phyloP scores from a whole-genome alignment of 1,140 invertebrate species.

The Rhyzopertha dominica region DNA sequence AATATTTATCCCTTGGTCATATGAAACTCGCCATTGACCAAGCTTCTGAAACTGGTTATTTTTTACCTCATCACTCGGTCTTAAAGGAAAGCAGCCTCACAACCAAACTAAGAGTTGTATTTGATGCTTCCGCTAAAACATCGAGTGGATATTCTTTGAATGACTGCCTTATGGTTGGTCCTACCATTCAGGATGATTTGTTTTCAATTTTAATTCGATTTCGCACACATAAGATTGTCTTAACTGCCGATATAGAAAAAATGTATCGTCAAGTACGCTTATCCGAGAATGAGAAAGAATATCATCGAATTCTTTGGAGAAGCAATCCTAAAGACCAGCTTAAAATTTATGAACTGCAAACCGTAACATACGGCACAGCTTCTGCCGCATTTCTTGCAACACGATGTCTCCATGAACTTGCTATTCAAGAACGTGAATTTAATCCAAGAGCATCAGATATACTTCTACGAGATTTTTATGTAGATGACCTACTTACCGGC shows the following conservation, averaged over 20 bases:
- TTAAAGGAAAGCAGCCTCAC: too few species aligned
- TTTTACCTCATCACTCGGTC: too few species aligned
- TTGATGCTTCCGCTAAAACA: too few species aligned
- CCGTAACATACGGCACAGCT: neutral
- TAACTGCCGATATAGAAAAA: slow-evolving; percentile 40
- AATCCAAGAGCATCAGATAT: neutral
- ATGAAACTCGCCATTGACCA: too few species aligned
- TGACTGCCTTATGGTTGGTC: slow-evolving; percentile 28
- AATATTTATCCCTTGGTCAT: too few species aligned
- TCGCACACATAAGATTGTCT: slow-evolving; percentile 5
- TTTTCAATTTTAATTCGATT: slow-evolving; percentile 23
- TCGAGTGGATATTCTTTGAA: too few species aligned
- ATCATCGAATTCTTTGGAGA: slow-evolving; percentile 41
- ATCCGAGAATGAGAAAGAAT: slow-evolving; percentile 24
- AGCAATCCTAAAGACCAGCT: slow-evolving; percentile 14
- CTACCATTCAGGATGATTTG: slow-evolving; percentile 28
- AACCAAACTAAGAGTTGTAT: too few species aligned
- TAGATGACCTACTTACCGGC: neutral
- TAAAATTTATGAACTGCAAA: slow-evolving; percentile 18
- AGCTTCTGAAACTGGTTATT: too few species aligned
- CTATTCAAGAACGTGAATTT: neutral
- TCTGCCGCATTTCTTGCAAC: neutral
- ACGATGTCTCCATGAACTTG: neutral
- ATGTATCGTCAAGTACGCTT: slow-evolving; percentile 47
- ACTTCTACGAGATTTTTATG: neutral